A percentile compares a stretch with the other conserved stretches of the same genome.
phyloP scores from a whole-genome alignment of 2,888 invertebrate species.

The Stenolophus ochropezus region DNA sequence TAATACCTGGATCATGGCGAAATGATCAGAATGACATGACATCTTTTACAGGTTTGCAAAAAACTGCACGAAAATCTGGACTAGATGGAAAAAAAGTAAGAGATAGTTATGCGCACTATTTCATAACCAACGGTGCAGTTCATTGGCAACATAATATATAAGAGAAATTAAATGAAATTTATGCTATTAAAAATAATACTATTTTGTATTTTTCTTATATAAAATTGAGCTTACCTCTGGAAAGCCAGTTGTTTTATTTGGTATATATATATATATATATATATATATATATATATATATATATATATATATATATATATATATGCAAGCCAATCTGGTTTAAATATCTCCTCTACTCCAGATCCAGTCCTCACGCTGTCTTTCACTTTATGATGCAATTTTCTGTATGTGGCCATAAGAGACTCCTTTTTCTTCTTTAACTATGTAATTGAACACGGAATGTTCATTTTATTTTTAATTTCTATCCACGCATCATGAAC shows the following conservation, averaged over 20 bases:
- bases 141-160: conserved; percentile 52
- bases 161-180: background rate
- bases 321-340: background rate
- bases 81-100: conserved; percentile 51
- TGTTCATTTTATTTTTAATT: background rate
- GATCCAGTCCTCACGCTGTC: background rate
- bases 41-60: conserved; percentile 20
- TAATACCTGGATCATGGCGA: background rate
- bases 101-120: conserved; percentile 53
- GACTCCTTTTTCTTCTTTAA: background rate
- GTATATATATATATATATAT: background rate
- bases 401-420: background rate
- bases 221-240: background rate
- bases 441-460: background rate
- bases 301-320: background rate
- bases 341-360: background rate
- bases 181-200: background rate
- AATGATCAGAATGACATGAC: background rate
- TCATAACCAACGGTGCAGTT: conserved; percentile 58
- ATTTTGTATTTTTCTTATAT: background rate
- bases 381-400: background rate
- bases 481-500: background rate
- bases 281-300: no score
- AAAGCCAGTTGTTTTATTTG: background rate
- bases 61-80: conserved; percentile 54